Conservation (phyloP, 2,113 vertebrate species). For the Ciconia boyciana region DNA sequence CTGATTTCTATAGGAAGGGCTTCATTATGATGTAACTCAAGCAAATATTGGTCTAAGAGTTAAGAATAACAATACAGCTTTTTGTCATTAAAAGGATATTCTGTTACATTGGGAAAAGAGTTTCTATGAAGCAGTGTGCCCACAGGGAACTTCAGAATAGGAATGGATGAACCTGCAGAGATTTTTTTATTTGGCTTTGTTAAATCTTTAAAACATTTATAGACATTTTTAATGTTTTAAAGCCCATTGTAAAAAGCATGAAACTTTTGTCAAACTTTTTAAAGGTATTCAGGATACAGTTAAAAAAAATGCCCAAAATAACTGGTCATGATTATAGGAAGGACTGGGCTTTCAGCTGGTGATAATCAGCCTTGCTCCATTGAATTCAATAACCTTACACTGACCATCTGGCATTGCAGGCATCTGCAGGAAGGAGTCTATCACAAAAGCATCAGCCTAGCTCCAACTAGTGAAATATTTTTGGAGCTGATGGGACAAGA, state of each 20-base stretch:
- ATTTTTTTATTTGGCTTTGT: slow-evolving; percentile 7
- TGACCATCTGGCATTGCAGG: not conserved
- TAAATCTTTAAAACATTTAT: slow-evolving; percentile 24
- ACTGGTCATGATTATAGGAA: not conserved
- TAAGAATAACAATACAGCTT: slow-evolving; percentile 36
- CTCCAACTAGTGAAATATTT: not conserved
- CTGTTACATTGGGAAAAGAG: slow-evolving; percentile 33
- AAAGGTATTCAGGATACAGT: not conserved
- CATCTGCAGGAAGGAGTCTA: not conserved
- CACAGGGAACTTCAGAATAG: slow-evolving; percentile 14
- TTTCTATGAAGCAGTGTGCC: slow-evolving; percentile 17
- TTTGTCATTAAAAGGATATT: slow-evolving; percentile 22
- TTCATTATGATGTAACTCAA: slow-evolving; percentile 45
- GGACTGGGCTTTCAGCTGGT: not conserved
- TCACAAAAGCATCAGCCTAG: not conserved
- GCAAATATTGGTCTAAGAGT: slow-evolving; percentile 41
- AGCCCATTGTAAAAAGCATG: not conserved
- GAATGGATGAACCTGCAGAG: not conserved
- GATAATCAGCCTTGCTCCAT: not conserved
- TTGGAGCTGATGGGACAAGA: not conserved
- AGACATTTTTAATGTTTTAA: slow-evolving; percentile 20
- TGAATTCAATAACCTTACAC: not conserved
- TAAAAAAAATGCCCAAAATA: not conserved
- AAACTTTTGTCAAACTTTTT: slow-evolving; percentile 35
- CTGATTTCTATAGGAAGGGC: not conserved